Evolutionary conservation across 2,888 invertebrate genomes (phyloP).

Genomic region (Hartigia nigra): DNA sequence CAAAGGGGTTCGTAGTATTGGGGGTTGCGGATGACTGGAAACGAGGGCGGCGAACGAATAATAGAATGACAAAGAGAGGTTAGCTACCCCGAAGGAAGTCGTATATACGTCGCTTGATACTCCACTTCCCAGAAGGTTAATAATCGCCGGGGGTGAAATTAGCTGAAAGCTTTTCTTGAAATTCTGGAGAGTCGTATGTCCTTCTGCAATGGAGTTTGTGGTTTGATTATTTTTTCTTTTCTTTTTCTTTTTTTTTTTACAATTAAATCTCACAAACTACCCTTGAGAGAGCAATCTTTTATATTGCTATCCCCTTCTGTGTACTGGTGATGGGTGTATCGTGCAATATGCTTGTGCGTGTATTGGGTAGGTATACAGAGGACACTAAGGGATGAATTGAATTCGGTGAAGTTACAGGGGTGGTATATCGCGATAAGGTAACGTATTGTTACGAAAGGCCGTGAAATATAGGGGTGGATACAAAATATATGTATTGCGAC

Average conservation of each 20-base stretch:
- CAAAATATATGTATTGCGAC: neutral
- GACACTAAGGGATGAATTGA: neutral
- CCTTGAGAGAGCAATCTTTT: neutral
- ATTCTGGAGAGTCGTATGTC: neutral
- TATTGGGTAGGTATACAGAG: too few relatives aligned
- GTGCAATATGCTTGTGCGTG: neutral
- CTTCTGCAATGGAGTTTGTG: neutral
- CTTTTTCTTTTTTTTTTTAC: neutral
- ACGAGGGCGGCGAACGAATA: conserved; percentile 3
- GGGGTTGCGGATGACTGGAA: neutral
- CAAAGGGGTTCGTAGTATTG: conserved; percentile 14
- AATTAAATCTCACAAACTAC: neutral
- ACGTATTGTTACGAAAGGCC: neutral
- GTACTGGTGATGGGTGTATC: neutral
- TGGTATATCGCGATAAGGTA: neutral
- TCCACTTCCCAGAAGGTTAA: conserved; percentile 8
- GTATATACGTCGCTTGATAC: neutral
- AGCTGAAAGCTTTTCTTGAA: neutral
- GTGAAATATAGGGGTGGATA: neutral
- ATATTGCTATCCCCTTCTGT: neutral
- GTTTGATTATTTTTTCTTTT: neutral
- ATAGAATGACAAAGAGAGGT: conserved; percentile 18
- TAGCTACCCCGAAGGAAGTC: neutral
- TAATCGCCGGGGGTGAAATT: conserved; percentile 7
- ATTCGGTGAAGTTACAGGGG: neutral